Evolutionary conservation across 37 sponge, comb jelly and placozoan genomes (phyloP), one percentile per base, ranked within the genome.

Genomic region (Agelas oroides): DNA sequence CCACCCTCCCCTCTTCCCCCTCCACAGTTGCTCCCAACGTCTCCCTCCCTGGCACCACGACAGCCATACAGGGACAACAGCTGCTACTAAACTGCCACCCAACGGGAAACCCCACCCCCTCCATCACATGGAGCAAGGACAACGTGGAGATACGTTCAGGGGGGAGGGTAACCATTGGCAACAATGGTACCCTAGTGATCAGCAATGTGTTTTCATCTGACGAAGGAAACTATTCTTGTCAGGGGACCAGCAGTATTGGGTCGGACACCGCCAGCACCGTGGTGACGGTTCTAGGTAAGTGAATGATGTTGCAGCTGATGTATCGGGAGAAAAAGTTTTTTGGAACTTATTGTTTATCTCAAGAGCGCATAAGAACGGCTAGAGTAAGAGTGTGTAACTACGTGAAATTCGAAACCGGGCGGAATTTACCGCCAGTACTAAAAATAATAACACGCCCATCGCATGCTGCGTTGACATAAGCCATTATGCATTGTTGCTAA

Each of bases 181-280:
- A 37, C 34, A 54, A 62, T 0, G 65, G 69, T 8, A 59, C 37
- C 23, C 28, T 92, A n/a, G 1, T 21, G 33, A 76, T 91, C 61
- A 53, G 5, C 40, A 37, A 27, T 21, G 78, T 81, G 20, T 41
- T 63, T 70, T 64, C 72, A 17, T 53, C 53, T 28, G 92, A 87
- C 59, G 53, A 37, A 13, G 92, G 88, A 8, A 73, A 25, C 36
- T 92, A 92, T 80, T 74, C 61, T 0, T 92, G 92, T 74, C 28
- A 33, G 31, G 92, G 88, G 30, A 55, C 31, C 21, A 92, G 78
- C 38, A 34, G 23, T 21, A 53, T 73, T 19, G 84, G 84, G 0
- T 25, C 36, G 18, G 82, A 63, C 0, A 38, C 67, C n/a, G 87
- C 86, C 30, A 53, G 32, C 41, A 80, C 81, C 18, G 39, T 18